phyloP scores from a whole-genome alignment of 2,113 vertebrate genomes.

The Boleophthalmus pectinirostris region DNA sequence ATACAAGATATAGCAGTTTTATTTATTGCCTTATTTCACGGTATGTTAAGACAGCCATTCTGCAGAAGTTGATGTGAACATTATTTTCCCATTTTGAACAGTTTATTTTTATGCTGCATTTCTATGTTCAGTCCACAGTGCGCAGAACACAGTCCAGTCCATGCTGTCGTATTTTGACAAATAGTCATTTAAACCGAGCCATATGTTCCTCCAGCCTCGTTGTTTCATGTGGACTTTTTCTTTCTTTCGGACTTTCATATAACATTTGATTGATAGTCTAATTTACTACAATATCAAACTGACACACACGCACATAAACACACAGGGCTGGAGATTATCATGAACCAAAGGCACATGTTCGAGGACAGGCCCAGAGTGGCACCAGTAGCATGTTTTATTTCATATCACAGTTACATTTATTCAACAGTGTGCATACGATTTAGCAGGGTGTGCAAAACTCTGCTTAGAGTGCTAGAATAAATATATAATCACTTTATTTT shows the following conservation, averaged over 20 bases:
- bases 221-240: constrained; percentile 59
- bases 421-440: neutral
- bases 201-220: constrained; percentile 68
- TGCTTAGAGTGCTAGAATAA: neutral
- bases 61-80: neutral
- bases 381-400: constrained; percentile 2
- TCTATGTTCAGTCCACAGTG: neutral
- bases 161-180: constrained; percentile 43
- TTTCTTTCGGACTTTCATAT: constrained; percentile 55
- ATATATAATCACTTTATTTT: neutral
- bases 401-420: neutral
- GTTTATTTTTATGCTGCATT: neutral
- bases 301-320: constrained; percentile 29
- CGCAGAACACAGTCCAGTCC: neutral
- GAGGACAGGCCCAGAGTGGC: constrained; percentile 30
- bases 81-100: neutral
- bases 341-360: constrained; percentile 39
- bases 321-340: constrained; percentile 26
- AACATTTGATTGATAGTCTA: constrained; percentile 79
- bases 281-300: constrained; percentile 76
- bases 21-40: neutral
- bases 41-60: neutral
- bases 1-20: neutral
- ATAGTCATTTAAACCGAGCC: constrained; percentile 76
- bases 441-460: neutral